phyloP scores from a whole-genome alignment of 2,797 vertebrate genomes.

The Hirundo rustica region DNA sequence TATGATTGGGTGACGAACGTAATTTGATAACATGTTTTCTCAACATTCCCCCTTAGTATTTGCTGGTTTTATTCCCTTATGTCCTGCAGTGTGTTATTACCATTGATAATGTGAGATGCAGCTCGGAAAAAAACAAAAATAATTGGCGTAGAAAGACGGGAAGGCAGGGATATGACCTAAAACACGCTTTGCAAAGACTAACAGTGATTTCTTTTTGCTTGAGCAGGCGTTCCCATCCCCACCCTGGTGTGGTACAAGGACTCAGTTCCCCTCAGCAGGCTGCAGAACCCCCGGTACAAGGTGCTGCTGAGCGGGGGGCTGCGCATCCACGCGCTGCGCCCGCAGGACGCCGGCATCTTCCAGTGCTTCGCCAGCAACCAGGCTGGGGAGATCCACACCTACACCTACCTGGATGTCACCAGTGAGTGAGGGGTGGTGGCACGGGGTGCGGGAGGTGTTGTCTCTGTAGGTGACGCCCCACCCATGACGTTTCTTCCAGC shows the following conservation, averaged over 20 bases:
- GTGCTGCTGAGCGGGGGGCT: constrained; percentile 79
- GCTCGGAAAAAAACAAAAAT: neutral
- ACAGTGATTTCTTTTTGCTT: accelerated
- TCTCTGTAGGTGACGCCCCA: neutral
- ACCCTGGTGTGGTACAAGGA: constrained; percentile 92
- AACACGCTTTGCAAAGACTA: neutral
- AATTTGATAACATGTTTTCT: constrained; percentile 52
- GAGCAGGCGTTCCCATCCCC: constrained; percentile 84
- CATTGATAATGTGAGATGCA: neutral
- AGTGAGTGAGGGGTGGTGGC: constrained; percentile 79
- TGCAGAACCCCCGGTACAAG: constrained; percentile 87
- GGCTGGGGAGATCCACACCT: constrained; percentile 85
- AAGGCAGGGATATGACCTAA: neutral
- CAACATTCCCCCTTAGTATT: neutral
- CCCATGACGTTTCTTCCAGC: neutral
- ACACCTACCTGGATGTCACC: constrained; percentile 88
- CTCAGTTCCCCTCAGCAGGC: constrained; percentile 80
- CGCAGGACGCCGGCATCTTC: constrained; percentile 89
- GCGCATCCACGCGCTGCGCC: constrained; percentile 82
- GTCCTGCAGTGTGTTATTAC: neutral
- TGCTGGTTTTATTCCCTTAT: constrained; percentile 16
- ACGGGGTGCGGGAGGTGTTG: accelerated
- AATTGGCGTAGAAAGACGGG: neutral
- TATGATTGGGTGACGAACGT: constrained; percentile 67
- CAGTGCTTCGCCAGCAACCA: constrained; percentile 90